phyloP scores from a whole-genome alignment of 23 tunicate species.

The Aplidium turbinatum region DNA sequence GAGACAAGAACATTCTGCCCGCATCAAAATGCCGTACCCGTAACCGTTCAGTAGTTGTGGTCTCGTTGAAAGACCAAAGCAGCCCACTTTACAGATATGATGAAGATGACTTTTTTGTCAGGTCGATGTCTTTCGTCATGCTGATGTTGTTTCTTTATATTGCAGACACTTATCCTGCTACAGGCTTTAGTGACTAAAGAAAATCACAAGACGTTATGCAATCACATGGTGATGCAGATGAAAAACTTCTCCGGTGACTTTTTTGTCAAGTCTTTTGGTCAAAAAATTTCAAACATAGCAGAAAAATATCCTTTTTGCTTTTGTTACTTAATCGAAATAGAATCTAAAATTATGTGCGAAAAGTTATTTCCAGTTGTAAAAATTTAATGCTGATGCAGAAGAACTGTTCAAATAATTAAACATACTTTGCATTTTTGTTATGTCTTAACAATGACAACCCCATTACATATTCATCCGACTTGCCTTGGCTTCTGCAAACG shows the following conservation, averaged over 20 bases:
- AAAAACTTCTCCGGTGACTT: neutral
- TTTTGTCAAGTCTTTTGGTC: slow-evolving; percentile 14
- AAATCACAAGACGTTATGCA: slow-evolving; percentile 18
- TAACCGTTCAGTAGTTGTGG: no score
- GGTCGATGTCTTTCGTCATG: neutral
- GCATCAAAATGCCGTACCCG: no score
- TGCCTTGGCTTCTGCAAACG: slow-evolving; percentile 9
- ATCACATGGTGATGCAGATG: slow-evolving; percentile 9
- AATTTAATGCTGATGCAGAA: no score
- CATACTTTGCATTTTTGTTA: neutral
- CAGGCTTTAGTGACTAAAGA: slow-evolving; percentile 27
- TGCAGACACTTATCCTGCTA: slow-evolving; percentile 20
- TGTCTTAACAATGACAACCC: neutral
- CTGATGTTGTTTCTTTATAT: neutral
- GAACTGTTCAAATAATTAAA: no score
- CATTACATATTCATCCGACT: slow-evolving; percentile 19
- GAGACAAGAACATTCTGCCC: no score
- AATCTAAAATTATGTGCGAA: no score
- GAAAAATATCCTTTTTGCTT: slow-evolving; percentile 35
- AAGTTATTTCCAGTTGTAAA: no score
- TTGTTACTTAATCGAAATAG: neutral
- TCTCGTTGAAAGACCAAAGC: no score
- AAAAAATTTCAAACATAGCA: slow-evolving; percentile 13
- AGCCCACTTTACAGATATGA: no score
- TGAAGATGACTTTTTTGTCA: neutral